Evolutionary conservation across 2,113 vertebrate species (phyloP).

Genomic region (Dasyprocta punctata): DNA sequence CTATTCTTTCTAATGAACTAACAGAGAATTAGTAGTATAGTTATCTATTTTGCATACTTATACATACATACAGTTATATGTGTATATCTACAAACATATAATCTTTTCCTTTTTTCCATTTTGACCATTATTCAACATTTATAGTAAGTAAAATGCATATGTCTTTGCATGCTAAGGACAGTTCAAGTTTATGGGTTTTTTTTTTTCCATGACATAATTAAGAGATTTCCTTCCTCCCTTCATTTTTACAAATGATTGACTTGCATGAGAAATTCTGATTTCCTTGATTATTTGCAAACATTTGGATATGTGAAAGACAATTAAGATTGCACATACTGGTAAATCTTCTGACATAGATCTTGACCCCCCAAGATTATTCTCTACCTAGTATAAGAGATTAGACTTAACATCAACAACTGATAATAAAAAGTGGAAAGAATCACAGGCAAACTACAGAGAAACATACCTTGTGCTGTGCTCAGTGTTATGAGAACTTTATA

Average conservation of each 20-base stretch:
- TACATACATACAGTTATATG: too few species aligned
- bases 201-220: background rate
- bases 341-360: background rate
- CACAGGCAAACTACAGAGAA: background rate
- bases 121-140: background rate
- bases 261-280: background rate
- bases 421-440: background rate
- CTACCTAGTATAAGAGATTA: background rate
- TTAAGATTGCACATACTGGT: background rate
- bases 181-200: background rate
- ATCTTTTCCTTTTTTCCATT: too few species aligned
- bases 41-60: too few species aligned
- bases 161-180: background rate
- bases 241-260: background rate
- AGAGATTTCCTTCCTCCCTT: background rate
- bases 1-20: too few species aligned
- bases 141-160: background rate
- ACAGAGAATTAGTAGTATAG: too few species aligned
- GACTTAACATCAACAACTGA: background rate
- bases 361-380: background rate
- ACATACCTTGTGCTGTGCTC: background rate
- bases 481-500: background rate
- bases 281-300: conserved; percentile 30
- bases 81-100: too few species aligned
- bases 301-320: background rate